Conservation (phyloP, 2,113 vertebrate species). For the Clarias macrocephalus region DNA sequence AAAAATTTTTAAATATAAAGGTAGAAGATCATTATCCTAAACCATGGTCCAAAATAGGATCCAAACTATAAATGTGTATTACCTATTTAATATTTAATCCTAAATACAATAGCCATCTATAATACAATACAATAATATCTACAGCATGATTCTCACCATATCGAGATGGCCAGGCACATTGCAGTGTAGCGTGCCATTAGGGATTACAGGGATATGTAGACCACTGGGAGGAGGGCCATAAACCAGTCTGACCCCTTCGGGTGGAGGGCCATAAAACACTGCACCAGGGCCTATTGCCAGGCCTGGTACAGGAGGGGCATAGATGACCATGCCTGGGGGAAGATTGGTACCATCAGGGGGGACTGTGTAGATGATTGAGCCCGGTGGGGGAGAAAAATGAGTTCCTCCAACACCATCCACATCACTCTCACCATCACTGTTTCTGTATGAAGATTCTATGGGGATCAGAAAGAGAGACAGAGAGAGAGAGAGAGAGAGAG, state of each 20-base stretch:
- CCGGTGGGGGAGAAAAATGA: conserved; percentile 68
- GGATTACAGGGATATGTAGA: conserved; percentile 70
- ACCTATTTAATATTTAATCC: neutral
- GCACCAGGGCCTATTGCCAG: conserved; percentile 65
- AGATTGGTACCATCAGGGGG: conserved; percentile 73
- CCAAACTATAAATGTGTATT: neutral
- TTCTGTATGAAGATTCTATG: conserved; percentile 58
- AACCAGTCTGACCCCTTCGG: conserved; percentile 68
- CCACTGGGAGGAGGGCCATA: conserved; percentile 70
- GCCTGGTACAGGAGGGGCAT: conserved; percentile 67
- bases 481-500: too few species aligned
- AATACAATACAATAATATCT: too few species aligned
- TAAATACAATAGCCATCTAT: neutral
- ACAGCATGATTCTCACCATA: conserved; percentile 69
- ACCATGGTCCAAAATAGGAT: neutral
- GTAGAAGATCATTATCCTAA: neutral
- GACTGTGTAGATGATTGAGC: conserved; percentile 73
- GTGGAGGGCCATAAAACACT: conserved; percentile 72
- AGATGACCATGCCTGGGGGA: conserved; percentile 73
- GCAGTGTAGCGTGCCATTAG: conserved; percentile 76
- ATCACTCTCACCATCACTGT: conserved; percentile 66
- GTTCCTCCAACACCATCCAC: conserved; percentile 42
- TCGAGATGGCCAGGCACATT: conserved; percentile 76
- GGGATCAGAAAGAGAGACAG: neutral
- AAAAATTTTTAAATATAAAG: too few species aligned